Evolutionary conservation across 2,888 invertebrate species (phyloP), one percentile per base, ranked within the genome.

Genomic region (Hirtodrosophila cameraria): DNA sequence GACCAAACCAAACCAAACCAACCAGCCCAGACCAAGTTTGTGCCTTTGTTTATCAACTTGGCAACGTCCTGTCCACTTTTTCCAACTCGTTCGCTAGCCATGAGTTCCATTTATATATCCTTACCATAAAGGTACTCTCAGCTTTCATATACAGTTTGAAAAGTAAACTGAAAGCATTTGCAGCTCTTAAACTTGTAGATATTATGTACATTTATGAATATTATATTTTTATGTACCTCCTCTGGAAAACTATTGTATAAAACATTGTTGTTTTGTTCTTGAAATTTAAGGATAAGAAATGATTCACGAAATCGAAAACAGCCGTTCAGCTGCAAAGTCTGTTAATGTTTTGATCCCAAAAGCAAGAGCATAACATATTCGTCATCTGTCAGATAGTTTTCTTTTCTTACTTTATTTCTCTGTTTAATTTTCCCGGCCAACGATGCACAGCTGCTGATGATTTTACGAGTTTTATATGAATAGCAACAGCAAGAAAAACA

Each of bases 31-130:
- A 54, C 57, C 74, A 84, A 79, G 68, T 82, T 79, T 62, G 48
- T 42, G 53, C 35, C 61, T 76, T 82, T 83, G 77, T 77, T 77
- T 83, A 83, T 83, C 65, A 75, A 63, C 76, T 75, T 65, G 72
- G 38, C 55, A 39, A 41, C 4, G 46, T 36, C 46, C 54, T 43
- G 46, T 3, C 13, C 58, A 55, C 45, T 61, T 39, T 58, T 52
- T 52, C 31, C 48, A 42, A 58, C 78, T 70, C 60, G 49, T 50
- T 53, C 42, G 45, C 16, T n/a, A 41, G 31, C 49, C 9, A 33
- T 28, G 39, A 41, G 27, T 27, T 46, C 16, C 25, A 48, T 25
- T 54, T 31, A 11, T 7, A 20, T 13, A 7, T 36, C 25, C 15
- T 43, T 18, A 13, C 4, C 13, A 39, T 49, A 25, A 11, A 3